Percentiles rank a stretch among this genome's conserved stretches.
Evolutionary conservation across 2,797 vertebrate genomes (phyloP).

Genomic region (Danio jaintianensis): DNA sequence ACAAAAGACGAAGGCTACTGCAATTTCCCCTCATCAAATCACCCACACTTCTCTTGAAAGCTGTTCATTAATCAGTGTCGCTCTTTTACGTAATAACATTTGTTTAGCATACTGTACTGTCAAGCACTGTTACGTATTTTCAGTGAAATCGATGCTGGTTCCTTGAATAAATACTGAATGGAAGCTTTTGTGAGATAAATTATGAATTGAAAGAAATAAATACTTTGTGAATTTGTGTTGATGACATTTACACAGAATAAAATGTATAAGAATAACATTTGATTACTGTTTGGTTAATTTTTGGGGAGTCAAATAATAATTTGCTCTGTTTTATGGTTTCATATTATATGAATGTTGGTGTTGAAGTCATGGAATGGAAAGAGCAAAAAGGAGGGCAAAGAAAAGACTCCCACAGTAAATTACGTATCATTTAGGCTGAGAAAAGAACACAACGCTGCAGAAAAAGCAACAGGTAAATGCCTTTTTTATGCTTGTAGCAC

Average conservation of each 20-base stretch:
- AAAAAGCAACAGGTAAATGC: too few species aligned
- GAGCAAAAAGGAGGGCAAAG: too few species aligned
- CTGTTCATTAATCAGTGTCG: conserved; percentile 19
- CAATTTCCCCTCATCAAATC: conserved; percentile 13
- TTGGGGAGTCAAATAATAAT: background rate
- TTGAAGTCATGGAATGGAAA: too few species aligned
- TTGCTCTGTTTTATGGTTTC: too few species aligned
- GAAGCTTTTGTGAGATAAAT: background rate
- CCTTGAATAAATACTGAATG: background rate
- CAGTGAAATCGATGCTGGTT: background rate
- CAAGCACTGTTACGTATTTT: background rate
- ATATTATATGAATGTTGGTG: too few species aligned
- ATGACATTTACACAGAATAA: background rate
- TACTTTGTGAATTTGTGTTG: background rate
- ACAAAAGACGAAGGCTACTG: conserved; percentile 39
- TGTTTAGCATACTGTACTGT: conserved; percentile 9
- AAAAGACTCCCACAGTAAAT: too few species aligned
- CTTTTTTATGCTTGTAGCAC: too few species aligned
- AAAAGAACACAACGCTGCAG: too few species aligned
- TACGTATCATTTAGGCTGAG: too few species aligned
- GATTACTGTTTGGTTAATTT: background rate
- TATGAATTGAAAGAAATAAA: background rate
- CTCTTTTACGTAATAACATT: background rate
- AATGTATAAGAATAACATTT: background rate
- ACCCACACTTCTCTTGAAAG: conserved; percentile 2